Conservation (phyloP, 2,113 vertebrate species). For the Danio rerio region GRCz12tu NC_133196.1:16732001-16732500, state of each 20-base stretch:
- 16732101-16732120: slow-evolving; percentile 45
- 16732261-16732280: slow-evolving; percentile 35
- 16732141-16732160: background rate
- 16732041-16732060: slow-evolving; percentile 36
- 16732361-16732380: no score
- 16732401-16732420: no score
- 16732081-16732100: background rate
- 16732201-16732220: slow-evolving; percentile 34
- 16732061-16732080: background rate
- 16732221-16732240: slow-evolving; percentile 14
- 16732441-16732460: no score
- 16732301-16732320: no score
- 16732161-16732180: background rate
- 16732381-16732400: no score
- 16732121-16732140: slow-evolving; percentile 44
- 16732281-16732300: background rate
- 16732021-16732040: slow-evolving; percentile 42
- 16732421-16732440: no score
- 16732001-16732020: slow-evolving; percentile 39
- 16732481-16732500: no score
- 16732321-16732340: no score
- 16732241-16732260: slow-evolving; percentile 12
- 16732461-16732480: no score
- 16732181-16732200: slow-evolving; percentile 37
- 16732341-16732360: no score